A percentile compares a stretch with the other conserved stretches of the same genome.
Evolutionary conservation across 2,888 invertebrate species (phyloP).

Genomic region (Zhengitettix transpicula): DNA sequence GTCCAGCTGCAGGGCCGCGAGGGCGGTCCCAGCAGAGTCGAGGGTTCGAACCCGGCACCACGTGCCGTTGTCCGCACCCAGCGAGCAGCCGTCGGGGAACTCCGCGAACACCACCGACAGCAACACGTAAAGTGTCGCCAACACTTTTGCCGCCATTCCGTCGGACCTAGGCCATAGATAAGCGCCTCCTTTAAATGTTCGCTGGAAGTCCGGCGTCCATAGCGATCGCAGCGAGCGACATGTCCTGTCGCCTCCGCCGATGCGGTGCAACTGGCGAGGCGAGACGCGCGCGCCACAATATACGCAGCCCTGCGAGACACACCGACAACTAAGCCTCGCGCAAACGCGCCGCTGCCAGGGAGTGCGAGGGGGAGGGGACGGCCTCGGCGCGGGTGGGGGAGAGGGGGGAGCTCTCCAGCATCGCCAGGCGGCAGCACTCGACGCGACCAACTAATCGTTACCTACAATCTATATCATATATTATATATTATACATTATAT

Average conservation of each 20-base stretch:
- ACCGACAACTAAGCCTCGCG: background rate
- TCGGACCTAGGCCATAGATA: background rate
- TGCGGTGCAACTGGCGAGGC: background rate
- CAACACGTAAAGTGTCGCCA: background rate
- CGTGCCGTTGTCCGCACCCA: background rate
- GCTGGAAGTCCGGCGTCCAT: no score
- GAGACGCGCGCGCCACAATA: background rate
- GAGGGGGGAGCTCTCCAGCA: background rate
- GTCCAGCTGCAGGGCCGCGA: constrained; percentile 44
- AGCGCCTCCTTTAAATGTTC: no score
- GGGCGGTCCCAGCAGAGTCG: constrained; percentile 49
- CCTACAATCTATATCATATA: no score
- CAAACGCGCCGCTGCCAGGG: background rate
- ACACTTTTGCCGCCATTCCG: background rate
- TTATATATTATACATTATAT: no score
- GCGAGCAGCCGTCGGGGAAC: background rate
- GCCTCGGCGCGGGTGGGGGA: background rate
- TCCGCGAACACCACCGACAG: background rate
- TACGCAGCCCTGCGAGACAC: background rate
- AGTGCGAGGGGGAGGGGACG: background rate
- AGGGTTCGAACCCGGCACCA: constrained; percentile 50
- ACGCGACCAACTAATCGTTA: no score
- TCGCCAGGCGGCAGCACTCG: background rate
- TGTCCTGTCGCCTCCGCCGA: background rate
- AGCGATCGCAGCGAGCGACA: no score